These are phyloP conservation scores for Equus quagga DNA, from an alignment of 2,113 vertebrate genomes.

Conservation along the genomic window DNA sequence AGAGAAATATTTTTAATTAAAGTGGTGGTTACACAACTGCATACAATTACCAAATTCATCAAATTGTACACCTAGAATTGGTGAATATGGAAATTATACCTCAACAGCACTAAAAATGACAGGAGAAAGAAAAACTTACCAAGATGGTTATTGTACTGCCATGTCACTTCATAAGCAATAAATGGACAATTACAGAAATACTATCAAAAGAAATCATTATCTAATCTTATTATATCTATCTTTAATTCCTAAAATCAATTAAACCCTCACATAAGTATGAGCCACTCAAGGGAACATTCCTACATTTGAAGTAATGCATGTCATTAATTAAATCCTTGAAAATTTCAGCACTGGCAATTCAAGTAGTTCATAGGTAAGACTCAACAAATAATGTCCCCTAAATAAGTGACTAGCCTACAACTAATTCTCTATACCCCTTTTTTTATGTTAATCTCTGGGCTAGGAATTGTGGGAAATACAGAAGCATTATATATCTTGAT, in stretches of 20 bases:
- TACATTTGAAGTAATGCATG: not conserved
- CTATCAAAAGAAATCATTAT: slow-evolving; percentile 9
- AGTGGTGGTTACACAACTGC: not conserved
- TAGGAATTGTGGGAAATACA: not conserved
- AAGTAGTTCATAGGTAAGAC: not conserved
- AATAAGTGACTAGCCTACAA: not conserved
- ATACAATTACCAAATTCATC: not conserved
- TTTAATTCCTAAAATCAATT: slow-evolving; percentile 13
- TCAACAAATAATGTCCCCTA: not conserved
- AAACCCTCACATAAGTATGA: not conserved
- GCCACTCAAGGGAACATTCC: not conserved
- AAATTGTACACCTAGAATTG: not conserved
- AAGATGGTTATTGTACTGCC: not conserved
- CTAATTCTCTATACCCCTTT: not conserved
- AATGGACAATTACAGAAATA: slow-evolving; percentile 17
- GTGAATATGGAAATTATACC: not conserved
- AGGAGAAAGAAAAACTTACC: not conserved
- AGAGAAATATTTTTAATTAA: not conserved
- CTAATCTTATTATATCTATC: not conserved
- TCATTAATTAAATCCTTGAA: slow-evolving; percentile 1
- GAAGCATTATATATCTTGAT: not conserved
- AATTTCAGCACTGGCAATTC: not conserved
- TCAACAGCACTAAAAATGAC: not conserved
- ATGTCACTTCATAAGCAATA: not conserved
- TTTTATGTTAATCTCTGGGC: not conserved